These are phyloP conservation scores for Artemia franciscana DNA, from an alignment of 1,140 invertebrate genomes.

Conservation along the genomic window DNA sequence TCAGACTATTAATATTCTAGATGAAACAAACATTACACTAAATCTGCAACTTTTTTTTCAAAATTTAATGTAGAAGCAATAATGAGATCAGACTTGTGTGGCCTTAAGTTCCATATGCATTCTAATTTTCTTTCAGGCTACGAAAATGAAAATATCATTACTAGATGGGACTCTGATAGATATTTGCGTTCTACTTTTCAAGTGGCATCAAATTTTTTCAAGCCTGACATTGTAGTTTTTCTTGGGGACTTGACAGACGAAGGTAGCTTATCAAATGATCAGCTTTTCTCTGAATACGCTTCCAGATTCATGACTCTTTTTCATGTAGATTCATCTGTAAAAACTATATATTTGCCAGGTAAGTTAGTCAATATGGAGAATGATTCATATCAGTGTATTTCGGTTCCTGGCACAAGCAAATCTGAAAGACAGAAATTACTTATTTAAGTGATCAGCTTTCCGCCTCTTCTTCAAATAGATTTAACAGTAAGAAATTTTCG, in stretches of 20 bases:
- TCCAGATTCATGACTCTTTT: conserved; percentile 26
- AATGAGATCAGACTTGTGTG: no score
- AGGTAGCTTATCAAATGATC: conserved; percentile 43
- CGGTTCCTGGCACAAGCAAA: no score
- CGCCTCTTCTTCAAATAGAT: no score
- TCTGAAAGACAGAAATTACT: no score
- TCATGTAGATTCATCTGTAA: background rate
- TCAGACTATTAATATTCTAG: no score
- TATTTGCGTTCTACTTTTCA: conserved; percentile 55
- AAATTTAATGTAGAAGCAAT: no score
- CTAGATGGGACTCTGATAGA: conserved; percentile 21
- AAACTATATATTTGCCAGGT: background rate
- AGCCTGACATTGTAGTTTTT: conserved; percentile 66
- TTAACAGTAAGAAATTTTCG: no score
- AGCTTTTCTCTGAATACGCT: conserved; percentile 42
- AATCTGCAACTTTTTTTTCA: no score
- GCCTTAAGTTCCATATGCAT: background rate
- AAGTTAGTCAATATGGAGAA: no score
- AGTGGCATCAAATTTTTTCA: conserved; percentile 37
- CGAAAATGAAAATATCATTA: background rate
- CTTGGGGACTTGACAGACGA: conserved; percentile 81
- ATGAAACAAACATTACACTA: no score
- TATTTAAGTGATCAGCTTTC: no score
- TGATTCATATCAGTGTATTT: no score
- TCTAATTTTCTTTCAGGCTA: background rate